Conservation (phyloP, 2,113 vertebrate genomes). For the Pelobates fuscus region DNA sequence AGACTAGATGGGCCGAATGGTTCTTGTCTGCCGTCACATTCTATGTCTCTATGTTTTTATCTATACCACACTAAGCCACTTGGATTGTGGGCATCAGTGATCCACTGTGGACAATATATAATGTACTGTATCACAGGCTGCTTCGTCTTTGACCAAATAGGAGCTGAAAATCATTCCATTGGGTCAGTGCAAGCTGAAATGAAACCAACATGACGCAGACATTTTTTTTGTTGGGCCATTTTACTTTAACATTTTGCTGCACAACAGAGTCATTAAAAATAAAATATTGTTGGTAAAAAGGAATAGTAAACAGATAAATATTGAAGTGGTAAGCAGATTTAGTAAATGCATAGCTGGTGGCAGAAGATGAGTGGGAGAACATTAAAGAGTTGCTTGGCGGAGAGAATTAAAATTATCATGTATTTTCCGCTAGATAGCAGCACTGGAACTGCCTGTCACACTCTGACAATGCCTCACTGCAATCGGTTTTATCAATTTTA, state of each 20-base stretch:
- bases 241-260: neutral
- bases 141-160: too few species aligned
- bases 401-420: neutral
- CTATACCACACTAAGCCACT: too few species aligned
- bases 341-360: neutral
- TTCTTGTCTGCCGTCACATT: too few species aligned
- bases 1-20: too few species aligned
- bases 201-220: neutral
- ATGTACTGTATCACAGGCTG: too few species aligned
- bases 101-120: too few species aligned
- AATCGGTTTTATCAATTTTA: neutral
- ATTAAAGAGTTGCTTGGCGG: neutral
- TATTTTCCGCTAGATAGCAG: neutral
- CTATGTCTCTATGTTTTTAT: too few species aligned
- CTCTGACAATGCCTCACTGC: neutral
- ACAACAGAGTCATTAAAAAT: neutral
- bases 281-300: neutral
- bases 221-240: neutral
- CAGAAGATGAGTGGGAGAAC: slow-evolving; percentile 8
- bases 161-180: neutral
- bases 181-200: neutral
- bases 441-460: neutral
- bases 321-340: slow-evolving; percentile 1
- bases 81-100: too few species aligned
- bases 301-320: slow-evolving; percentile 3